A percentile compares a stretch with the other conserved stretches of the same genome.
These are phyloP conservation scores for Electrophaes corylata DNA, from an alignment of 2,888 invertebrate species.

Conservation along the genomic window DNA sequence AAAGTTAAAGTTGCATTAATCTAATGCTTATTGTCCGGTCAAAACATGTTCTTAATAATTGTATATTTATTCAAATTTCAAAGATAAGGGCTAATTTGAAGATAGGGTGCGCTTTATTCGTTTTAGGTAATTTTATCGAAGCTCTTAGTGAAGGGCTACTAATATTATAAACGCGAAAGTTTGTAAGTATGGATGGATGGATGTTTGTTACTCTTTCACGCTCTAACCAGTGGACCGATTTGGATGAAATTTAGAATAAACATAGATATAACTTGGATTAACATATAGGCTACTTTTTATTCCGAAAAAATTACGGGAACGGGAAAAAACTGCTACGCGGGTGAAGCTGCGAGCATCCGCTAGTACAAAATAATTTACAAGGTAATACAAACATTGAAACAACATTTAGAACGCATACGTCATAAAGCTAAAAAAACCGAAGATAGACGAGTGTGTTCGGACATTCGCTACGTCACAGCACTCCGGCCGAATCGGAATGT, in stretches of 20 bases:
- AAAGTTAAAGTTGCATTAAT: slow-evolving; percentile 60
- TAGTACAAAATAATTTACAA: no score
- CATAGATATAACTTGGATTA: no score
- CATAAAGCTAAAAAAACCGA: neutral
- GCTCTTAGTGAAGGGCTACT: no score
- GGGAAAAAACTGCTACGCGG: no score
- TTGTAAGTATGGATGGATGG: no score
- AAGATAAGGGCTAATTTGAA: slow-evolving; percentile 29
- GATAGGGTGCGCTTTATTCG: slow-evolving; percentile 20
- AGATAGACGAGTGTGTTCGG: slow-evolving; percentile 10
- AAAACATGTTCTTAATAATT: slow-evolving; percentile 66
- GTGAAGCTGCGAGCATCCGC: no score
- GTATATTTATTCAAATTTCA: slow-evolving; percentile 73
- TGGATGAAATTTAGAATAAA: no score
- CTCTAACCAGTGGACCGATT: no score
- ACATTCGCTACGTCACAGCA: slow-evolving; percentile 20
- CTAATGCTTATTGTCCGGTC: slow-evolving; percentile 59
- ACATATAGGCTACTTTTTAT: no score
- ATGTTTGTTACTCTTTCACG: no score
- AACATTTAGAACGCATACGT: neutral
- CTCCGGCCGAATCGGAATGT: slow-evolving; percentile 24
- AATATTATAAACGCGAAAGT: no score
- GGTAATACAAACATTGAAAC: neutral
- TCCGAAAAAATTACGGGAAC: no score
- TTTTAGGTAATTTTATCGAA: slow-evolving; percentile 9